phyloP scores from a whole-genome alignment of 92 coral and sea anemone genomes.

The Parazoanthus swiftii region DNA sequence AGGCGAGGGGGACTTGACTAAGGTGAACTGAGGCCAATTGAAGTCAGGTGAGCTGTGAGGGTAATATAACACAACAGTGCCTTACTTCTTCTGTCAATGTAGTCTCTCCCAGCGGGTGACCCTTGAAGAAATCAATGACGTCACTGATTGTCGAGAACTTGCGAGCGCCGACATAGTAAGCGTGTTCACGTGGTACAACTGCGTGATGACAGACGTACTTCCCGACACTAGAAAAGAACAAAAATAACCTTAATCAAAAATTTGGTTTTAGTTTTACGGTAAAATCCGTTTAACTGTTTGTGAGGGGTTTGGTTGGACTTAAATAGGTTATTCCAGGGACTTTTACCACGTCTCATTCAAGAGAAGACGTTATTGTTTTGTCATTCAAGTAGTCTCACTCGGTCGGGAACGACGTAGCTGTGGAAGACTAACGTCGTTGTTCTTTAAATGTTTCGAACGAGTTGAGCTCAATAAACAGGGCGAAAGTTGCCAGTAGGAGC shows the following conservation, averaged over 20 bases:
- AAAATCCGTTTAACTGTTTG: too few relatives aligned
- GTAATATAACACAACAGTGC: not conserved
- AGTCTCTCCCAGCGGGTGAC: slow-evolving; percentile 87
- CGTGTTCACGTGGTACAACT: slow-evolving; percentile 73
- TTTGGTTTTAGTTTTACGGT: too few relatives aligned
- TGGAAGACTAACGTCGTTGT: too few relatives aligned
- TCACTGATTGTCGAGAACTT: slow-evolving; percentile 78
- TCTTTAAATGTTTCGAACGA: too few relatives aligned
- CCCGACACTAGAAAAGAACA: slow-evolving; percentile 64
- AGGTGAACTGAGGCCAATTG: not conserved
- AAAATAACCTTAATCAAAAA: not conserved
- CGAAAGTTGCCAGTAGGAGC: too few relatives aligned
- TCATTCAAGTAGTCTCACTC: too few relatives aligned
- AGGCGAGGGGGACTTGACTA: not conserved
- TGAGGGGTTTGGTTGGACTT: too few relatives aligned
- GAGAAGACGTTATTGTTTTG: too few relatives aligned
- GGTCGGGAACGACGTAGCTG: too few relatives aligned
- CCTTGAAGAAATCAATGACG: slow-evolving; percentile 76
- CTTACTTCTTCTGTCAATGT: slow-evolving; percentile 84
- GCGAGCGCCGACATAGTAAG: slow-evolving; percentile 81
- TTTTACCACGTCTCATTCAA: too few relatives aligned
- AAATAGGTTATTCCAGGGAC: too few relatives aligned
- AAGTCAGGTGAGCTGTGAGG: not conserved
- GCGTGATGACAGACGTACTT: slow-evolving; percentile 96
- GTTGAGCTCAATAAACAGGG: too few relatives aligned